phyloP scores from a whole-genome alignment of 2,113 vertebrate genomes.

The Scophthalmus maximus region DNA sequence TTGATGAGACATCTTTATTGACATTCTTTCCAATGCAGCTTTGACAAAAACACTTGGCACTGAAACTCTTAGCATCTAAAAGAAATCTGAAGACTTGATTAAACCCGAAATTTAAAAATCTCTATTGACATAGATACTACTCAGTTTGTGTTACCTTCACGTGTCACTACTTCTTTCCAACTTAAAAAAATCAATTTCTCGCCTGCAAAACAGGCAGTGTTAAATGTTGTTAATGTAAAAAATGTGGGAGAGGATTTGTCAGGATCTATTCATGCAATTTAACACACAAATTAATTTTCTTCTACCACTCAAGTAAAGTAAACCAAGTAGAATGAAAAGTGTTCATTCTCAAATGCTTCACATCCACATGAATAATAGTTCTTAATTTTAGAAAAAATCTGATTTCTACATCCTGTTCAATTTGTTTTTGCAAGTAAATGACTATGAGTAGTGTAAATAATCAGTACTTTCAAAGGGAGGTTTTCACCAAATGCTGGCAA shows the following conservation, averaged over 20 bases:
- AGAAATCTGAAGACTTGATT: slow-evolving; percentile 30
- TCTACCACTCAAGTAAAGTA: slow-evolving; percentile 29
- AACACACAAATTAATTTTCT: slow-evolving; percentile 39
- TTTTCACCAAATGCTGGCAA: no score
- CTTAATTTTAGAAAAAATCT: background rate
- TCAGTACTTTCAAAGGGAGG: background rate
- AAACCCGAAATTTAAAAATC: slow-evolving; percentile 52
- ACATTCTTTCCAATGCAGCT: slow-evolving; percentile 56
- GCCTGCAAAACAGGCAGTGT: slow-evolving; percentile 34
- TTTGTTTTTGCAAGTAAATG: background rate
- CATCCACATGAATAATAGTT: background rate
- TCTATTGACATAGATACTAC: slow-evolving; percentile 22
- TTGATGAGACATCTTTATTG: slow-evolving; percentile 61
- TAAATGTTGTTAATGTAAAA: slow-evolving; percentile 32
- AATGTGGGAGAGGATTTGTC: slow-evolving; percentile 25
- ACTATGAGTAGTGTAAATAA: background rate
- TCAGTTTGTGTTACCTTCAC: slow-evolving; percentile 28
- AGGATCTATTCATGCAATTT: slow-evolving; percentile 37
- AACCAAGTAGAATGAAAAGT: slow-evolving; percentile 21
- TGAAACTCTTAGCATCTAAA: slow-evolving; percentile 41
- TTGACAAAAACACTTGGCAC: slow-evolving; percentile 61
- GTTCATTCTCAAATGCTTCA: slow-evolving; percentile 37
- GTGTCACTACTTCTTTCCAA: slow-evolving; percentile 16
- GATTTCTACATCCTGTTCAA: background rate
- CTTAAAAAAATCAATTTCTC: slow-evolving; percentile 26